Percentiles rank a stretch among this genome's conserved stretches.
phyloP scores from a whole-genome alignment of 2,113 vertebrate species.

The Nycticorax nycticorax region DNA sequence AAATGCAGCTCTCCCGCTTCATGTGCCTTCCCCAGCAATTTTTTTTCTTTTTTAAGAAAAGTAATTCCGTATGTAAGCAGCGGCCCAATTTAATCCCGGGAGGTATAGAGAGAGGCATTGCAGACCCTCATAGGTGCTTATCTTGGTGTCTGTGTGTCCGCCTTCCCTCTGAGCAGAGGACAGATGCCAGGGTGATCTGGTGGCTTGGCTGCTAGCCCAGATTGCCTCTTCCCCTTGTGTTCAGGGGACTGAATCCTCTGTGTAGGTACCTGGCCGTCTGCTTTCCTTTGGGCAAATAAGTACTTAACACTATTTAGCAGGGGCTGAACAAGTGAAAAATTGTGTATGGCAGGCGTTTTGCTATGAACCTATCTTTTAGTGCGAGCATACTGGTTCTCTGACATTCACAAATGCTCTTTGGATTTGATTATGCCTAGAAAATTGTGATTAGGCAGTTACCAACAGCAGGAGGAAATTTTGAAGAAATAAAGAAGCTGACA shows the following conservation, averaged over 20 bases:
- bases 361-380: not conserved
- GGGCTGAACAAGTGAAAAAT: not conserved
- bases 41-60: not conserved
- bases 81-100: not conserved
- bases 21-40: not conserved
- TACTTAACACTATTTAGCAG: not conserved
- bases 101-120: not conserved
- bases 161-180: not conserved
- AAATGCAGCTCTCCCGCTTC: not conserved
- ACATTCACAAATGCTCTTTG: not conserved
- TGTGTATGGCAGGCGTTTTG: not conserved
- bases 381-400: not conserved
- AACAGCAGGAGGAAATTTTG: not conserved
- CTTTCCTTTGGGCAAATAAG: not conserved
- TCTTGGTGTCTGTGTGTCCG: not conserved
- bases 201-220: not conserved
- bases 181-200: not conserved
- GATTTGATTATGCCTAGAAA: constrained; percentile 1
- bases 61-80: not conserved
- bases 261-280: not conserved
- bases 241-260: not conserved
- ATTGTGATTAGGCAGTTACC: not conserved
- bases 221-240: not conserved
- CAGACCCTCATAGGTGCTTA: not conserved
- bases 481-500: not conserved